phyloP scores from a whole-genome alignment of 1,140 invertebrate species.

The Macrotrachela quadricornifera region DNA sequence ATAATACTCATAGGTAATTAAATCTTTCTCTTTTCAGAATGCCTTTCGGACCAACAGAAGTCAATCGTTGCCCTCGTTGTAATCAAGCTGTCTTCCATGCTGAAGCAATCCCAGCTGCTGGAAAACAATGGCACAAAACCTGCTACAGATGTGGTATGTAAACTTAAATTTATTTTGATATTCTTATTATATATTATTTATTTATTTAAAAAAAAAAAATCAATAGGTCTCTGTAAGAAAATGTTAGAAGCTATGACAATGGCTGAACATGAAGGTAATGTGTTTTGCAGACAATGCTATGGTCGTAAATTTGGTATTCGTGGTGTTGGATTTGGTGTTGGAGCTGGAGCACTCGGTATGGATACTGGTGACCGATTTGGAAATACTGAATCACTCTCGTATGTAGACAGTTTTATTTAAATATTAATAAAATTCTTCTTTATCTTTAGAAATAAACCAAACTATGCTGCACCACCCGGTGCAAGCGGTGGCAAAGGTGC shows the following conservation, averaged over 20 bases:
- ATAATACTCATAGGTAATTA: no score
- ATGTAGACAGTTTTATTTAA: no score
- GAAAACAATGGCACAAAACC: not conserved
- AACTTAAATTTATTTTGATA: no score
- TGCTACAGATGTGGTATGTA: not conserved
- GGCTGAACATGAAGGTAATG: conserved; percentile 72
- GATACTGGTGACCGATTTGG: conserved; percentile 31
- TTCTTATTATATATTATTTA: no score
- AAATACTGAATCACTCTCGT: conserved; percentile 11
- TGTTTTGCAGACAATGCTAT: conserved; percentile 82
- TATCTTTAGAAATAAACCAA: conserved; percentile 1
- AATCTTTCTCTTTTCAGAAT: not conserved
- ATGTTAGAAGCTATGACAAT: conserved; percentile 76
- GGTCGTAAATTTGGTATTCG: conserved; percentile 72
- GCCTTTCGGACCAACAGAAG: not conserved
- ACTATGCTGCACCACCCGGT: not conserved
- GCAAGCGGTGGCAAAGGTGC: not conserved
- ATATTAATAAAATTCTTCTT: not conserved
- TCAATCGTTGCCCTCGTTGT: not conserved
- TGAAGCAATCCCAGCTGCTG: not conserved
- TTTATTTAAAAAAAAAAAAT: not conserved
- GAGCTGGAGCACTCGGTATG: conserved; percentile 86
- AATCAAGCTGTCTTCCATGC: not conserved
- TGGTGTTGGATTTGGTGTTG: conserved; percentile 86
- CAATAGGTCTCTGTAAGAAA: conserved; percentile 59